Evolutionary conservation across 2,888 invertebrate genomes (phyloP).

Genomic region (Palloptera scutellata): DNA sequence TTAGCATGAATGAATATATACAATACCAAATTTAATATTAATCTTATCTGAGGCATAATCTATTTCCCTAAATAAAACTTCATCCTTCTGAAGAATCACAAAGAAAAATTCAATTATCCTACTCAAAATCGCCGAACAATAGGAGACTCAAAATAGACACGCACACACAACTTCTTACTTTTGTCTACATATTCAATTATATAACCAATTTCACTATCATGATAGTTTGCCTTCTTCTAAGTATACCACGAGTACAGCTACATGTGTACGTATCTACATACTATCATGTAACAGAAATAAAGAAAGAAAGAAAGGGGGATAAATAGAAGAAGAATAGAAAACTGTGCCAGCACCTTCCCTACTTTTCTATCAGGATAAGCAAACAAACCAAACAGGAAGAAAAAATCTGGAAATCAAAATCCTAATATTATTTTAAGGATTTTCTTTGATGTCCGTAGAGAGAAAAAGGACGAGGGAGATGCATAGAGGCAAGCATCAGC

Average conservation of each 20-base stretch:
- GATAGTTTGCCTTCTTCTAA: neutral
- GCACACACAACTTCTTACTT: slow-evolving; percentile 6
- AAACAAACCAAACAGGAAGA: slow-evolving; percentile 21
- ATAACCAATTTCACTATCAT: slow-evolving; percentile 5
- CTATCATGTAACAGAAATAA: neutral
- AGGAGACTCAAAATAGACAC: slow-evolving; percentile 31
- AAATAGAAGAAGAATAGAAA: neutral
- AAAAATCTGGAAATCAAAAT: slow-evolving; percentile 24
- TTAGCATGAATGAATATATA: too few species aligned
- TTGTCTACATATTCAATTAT: neutral
- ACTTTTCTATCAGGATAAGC: slow-evolving; percentile 19
- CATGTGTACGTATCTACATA: neutral
- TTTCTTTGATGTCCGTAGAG: slow-evolving; percentile 14
- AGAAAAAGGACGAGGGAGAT: neutral
- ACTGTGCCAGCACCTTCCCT: neutral
- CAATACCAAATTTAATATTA: too few species aligned
- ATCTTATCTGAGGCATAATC: neutral
- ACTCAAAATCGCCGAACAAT: slow-evolving; percentile 31
- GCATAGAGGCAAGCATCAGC: neutral
- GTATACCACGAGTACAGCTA: neutral
- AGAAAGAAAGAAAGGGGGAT: neutral
- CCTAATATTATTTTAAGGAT: slow-evolving; percentile 27
- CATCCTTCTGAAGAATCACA: slow-evolving; percentile 4
- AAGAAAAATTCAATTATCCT: slow-evolving; percentile 36
- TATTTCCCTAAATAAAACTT: slow-evolving; percentile 6